Evolutionary conservation across 2,888 invertebrate genomes (phyloP), one percentile per base, ranked within the genome.

Genomic region (Falcaria lacertinaria): DNA sequence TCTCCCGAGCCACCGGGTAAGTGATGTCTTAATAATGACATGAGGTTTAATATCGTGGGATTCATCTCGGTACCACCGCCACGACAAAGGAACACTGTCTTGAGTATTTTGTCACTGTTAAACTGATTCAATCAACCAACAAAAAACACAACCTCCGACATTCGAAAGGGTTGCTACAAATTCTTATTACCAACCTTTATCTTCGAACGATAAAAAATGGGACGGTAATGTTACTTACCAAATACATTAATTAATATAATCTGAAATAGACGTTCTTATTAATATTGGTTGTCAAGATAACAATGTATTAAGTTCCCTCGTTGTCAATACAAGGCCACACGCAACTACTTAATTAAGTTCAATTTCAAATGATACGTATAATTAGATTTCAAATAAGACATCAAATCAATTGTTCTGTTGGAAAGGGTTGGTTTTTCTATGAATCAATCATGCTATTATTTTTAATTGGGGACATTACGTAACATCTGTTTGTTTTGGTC

Each of bases 21-120:
- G 84, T 84, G 86, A 88, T 81, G 86, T 88, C 87, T 87, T 86
- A 84, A 88, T 87, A 87, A 85, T 86, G 83, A 86, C 84, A 76
- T 60, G 76, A 80, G 78, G 75, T 76, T 78, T 74, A 76, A 85
- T 85, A 84, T 88, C 87, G 78, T 74, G 77, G 74, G 81, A 80
- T 66, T 72, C 72, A 88, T 88, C 86, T 82, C 64, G 65, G 63
- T 66, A 71, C 64, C 59, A 70, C 70, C 62, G 57, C 73, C 72
- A 69, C 75, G 76, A 87, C 86, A 88, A 87, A 88, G 74, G 76
- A 76, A 78, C 69, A 72, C 62, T 69, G 68, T 59, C 70, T 71
- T 74, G 61, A 81, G 86, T 84, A 86, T 88, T 88, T 88, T 87
- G 88, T 88, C 88, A 88, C 83, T 88, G 87, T 87, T 78, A 61